Conservation (phyloP, 2,888 invertebrate species). For the Leptarthrus brevirostris region DNA sequence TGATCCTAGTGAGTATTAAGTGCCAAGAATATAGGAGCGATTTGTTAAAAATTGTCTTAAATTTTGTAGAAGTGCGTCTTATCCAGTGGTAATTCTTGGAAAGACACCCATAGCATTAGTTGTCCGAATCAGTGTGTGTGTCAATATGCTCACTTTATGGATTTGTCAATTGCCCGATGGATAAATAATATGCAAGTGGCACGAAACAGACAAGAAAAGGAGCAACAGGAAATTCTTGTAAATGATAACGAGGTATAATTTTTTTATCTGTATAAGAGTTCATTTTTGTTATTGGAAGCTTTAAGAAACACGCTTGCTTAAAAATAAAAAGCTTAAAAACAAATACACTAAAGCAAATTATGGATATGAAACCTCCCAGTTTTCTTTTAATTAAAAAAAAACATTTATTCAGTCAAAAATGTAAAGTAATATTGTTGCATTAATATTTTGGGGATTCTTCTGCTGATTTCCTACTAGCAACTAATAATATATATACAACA, state of each 20-base stretch:
- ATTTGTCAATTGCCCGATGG: constrained; percentile 71
- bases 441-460: too few species aligned
- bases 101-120: constrained; percentile 55
- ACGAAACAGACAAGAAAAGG: constrained; percentile 49
- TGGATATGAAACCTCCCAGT: too few species aligned
- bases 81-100: constrained; percentile 55
- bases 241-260: constrained; percentile 57
- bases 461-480: too few species aligned
- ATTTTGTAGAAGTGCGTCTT: constrained; percentile 40
- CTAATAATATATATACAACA: too few species aligned
- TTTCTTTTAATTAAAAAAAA: too few species aligned
- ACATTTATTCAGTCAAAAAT: too few species aligned
- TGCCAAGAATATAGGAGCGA: neutral
- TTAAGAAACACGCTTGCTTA: neutral
- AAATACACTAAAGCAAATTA: too few species aligned
- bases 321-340: too few species aligned
- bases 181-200: constrained; percentile 61
- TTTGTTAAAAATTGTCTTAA: neutral
- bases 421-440: too few species aligned
- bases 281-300: too few species aligned
- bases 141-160: constrained; percentile 69
- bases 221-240: constrained; percentile 55
- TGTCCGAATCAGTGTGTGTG: constrained; percentile 71
- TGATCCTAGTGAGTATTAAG: constrained; percentile 40
- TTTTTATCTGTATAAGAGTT: too few species aligned